Evolutionary conservation across 2,888 invertebrate genomes (phyloP), one percentile per base, ranked within the genome.

Genomic region (Ochropleura leucogaster): DNA sequence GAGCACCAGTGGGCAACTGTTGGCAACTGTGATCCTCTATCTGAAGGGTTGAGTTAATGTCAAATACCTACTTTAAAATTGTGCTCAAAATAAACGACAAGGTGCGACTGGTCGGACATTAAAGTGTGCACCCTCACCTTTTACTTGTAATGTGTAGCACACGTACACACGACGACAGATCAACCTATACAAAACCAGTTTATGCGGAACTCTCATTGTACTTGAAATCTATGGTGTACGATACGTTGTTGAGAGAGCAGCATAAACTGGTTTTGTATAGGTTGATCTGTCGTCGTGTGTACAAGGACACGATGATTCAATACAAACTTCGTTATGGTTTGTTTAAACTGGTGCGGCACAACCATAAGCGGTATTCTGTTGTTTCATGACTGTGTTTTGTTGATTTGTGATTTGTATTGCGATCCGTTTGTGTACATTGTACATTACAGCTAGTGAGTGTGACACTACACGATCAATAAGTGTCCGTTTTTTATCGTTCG

Each of bases 381-480:
- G 30, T 30, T 30, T 30, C 30, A 30, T 12, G 6, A 57, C 55
- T 1, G 14, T 30, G 30, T 7, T 57, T 57, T 14, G 14, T 5
- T 14, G 30, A 14, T 6, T 30, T 30, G 20, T 7, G 3, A 30
- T 57, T 55, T 12, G 20, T 55, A 55, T 55, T 9, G 59, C 1
- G 3, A 14, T 44, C 16, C 12, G 14, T 9, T 55, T 16, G 18
- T 18, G 8, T 44, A 30, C 20, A 1, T 42, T 47, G 6, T 44
- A 30, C 18, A 1, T 53, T 16, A 8, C 53, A 42, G 3, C 16
- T 12, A 55, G 63, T 8, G n/a, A 14, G 18, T 55, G 55, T 40
- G 55, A n/a, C n/a, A 69, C 46, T 40, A 40, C 18, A 4, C 14
- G 44, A 20, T 10, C 46, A 78, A 53, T 62, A 77, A 49, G 47